Evolutionary conservation across 2,797 vertebrate species (phyloP), one percentile per base, ranked within the genome.

Genomic region (Lagodon rhomboides): DNA sequence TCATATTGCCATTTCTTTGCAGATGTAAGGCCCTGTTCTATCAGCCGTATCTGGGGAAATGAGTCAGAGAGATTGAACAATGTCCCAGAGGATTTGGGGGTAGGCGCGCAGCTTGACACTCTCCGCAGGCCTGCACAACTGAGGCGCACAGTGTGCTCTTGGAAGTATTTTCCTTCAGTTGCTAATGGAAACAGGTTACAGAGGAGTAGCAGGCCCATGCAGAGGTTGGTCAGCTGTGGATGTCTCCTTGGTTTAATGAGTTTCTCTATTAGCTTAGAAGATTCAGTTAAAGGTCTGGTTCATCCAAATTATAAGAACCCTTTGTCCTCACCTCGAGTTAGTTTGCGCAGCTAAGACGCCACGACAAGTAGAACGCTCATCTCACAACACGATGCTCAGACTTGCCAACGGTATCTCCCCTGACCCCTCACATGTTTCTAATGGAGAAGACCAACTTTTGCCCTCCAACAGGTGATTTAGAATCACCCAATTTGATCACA

Each of bases 101-200:
- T 5, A 60, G 41, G 50, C 30, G 75, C 49, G 11, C 75, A 72
- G 77, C 69, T 51, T 73, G 71, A 77, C 68, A 0, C 58, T 75
- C 72, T 68, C 62, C 50, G 72, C n/a, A 49, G 68, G 55, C 47
- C 67, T 44, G 55, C 38, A 30, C 49, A 25, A 25, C 30, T 1
- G 16, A 62, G 23, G 20, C 64, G 68, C 30, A n/a, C 25, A 9
- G 47, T 51, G n/a, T 43, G 44, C 58, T 80, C 69, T 18, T 60
- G 6, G 62, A 64, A 68, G 71, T 69, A 34, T 66, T 67, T 80
- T 34, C 13, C 62, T 22, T 41, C 38, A 20, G 77, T 84, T 84
- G 81, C 73, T 77, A 78, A 80, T 89, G 82, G 86, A 63, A 84
- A 87, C 75, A 46, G 49, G 77, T 84, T 53, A 17, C 9, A 41